These are phyloP conservation scores for Pterostichus niger DNA, from an alignment of 2,888 invertebrate species.

Conservation along the genomic window DNA sequence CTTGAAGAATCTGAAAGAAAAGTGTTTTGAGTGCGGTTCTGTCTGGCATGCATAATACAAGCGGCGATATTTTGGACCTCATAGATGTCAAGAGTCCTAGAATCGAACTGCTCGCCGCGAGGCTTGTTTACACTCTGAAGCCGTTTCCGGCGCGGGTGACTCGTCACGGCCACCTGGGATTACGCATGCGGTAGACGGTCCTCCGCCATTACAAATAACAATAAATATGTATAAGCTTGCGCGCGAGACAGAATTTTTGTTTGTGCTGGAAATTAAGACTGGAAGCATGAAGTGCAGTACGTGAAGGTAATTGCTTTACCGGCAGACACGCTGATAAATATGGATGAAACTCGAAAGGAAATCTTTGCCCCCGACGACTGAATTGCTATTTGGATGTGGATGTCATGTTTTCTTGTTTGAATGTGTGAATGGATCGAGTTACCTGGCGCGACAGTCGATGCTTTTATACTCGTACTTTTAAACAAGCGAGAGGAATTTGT, in stretches of 20 bases:
- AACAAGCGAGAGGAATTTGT: background rate
- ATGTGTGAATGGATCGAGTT: slow-evolving; percentile 26
- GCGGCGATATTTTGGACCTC: slow-evolving; percentile 12
- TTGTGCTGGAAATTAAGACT: slow-evolving; percentile 54
- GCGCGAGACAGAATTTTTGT: slow-evolving; percentile 51
- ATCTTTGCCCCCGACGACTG: slow-evolving; percentile 51
- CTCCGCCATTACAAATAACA: slow-evolving; percentile 57
- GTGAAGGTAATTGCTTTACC: slow-evolving; percentile 62
- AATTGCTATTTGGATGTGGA: slow-evolving; percentile 27
- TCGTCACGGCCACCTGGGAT: slow-evolving; percentile 32
- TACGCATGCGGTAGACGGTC: slow-evolving; percentile 28
- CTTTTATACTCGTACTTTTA: slow-evolving; percentile 8
- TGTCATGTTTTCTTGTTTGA: slow-evolving; percentile 42
- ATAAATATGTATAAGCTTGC: slow-evolving; percentile 62
- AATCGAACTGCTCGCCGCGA: background rate
- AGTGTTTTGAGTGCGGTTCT: background rate
- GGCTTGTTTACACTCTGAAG: slow-evolving; percentile 23
- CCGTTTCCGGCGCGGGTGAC: slow-evolving; percentile 9
- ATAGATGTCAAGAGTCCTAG: background rate
- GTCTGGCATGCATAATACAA: slow-evolving; percentile 29
- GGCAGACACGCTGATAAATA: slow-evolving; percentile 58
- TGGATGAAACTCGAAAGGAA: slow-evolving; percentile 55
- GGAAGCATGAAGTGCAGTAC: background rate
- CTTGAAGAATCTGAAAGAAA: no score
- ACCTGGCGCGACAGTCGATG: slow-evolving; percentile 1